Percentiles rank a stretch among this genome's conserved stretches.
Evolutionary conservation across 2,888 invertebrate species (phyloP).

Genomic region (Mesochorus sp.): DNA sequence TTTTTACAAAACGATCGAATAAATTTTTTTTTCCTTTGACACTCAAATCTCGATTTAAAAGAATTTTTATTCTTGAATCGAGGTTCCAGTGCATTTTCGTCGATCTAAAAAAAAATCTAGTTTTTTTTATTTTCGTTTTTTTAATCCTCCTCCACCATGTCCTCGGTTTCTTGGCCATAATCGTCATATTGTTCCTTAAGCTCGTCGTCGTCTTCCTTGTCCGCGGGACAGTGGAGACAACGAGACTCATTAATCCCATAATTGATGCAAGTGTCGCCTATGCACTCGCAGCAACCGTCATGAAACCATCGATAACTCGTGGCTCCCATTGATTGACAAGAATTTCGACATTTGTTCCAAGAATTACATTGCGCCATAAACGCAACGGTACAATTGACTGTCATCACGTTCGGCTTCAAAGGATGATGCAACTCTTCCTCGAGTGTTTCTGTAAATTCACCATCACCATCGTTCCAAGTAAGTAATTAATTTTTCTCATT

Average conservation of each 20-base stretch:
- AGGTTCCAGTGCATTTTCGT: not conserved
- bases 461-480: not conserved
- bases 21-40: not conserved
- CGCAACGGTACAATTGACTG: conserved; percentile 95
- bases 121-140: conserved; percentile 33
- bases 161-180: conserved; percentile 85
- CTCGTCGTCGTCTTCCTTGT: conserved; percentile 74
- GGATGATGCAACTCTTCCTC: conserved; percentile 86
- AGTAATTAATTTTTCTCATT: not conserved
- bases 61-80: not conserved
- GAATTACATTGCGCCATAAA: conserved; percentile 95
- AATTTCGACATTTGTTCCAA: conserved; percentile 92
- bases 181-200: conserved; percentile 82
- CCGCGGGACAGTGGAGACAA: conserved; percentile 81
- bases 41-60: not conserved
- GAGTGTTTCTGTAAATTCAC: conserved; percentile 84
- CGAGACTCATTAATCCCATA: conserved; percentile 95
- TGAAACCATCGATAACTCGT: conserved; percentile 96
- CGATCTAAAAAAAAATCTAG: not conserved
- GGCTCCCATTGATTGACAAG: conserved; percentile 93
- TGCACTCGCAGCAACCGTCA: conserved; percentile 97
- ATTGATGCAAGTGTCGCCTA: conserved; percentile 93
- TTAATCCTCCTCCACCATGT: conserved; percentile 81
- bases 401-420: conserved; percentile 85
- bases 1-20: not conserved